Evolutionary conservation across 2,797 vertebrate species (phyloP), one percentile per base, ranked within the genome.

Genomic region (Sternarchorhynchus goeldii): DNA sequence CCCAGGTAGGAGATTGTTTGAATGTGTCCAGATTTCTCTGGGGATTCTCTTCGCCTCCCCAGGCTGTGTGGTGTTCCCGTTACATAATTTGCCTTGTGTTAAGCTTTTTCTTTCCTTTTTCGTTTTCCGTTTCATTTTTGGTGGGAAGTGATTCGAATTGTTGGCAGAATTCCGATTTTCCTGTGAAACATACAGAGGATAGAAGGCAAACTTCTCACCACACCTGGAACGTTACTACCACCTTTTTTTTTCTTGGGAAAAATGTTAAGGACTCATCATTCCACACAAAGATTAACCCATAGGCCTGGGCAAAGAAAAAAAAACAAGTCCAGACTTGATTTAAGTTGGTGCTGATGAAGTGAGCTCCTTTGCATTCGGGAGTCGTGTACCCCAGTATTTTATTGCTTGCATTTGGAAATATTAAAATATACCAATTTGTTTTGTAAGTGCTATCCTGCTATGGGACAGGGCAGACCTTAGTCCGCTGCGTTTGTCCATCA

Each of bases 21-120:
- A 69, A 77, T 85, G 75, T 72, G 73, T 78, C 62, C 64, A 78
- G 71, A 76, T 75, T 77, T 64, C 75, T 80, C 75, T 34, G 36
- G 77, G 66, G 71, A 82, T 71, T 59, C 73, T 76, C 57, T 66
- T 59, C 68, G 70, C 58, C 18, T 80, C 83, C 63, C 53, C 36
- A 20, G 81, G 81, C 75, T 78, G 73, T 65, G 76, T 67, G 71
- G 64, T 77, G 73, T 78, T 85, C 79, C 69, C 60, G 41, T 83
- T 86, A 80, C 82, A 86, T 86, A 82, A 85, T 83, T 81, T 86
- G 64, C 53, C 31, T 79, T 34, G 60, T 64, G 69, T 70, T 71
- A 75, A 62, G 32, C 75, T 73, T 77, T 80, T 50, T 12, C 45
- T 50, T 50, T 50, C 12, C 45, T 50, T 50, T 50, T 14, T 50